These are phyloP conservation scores for Pluvialis apricaria DNA, from an alignment of 2,113 vertebrate species.

Conservation along the genomic window DNA sequence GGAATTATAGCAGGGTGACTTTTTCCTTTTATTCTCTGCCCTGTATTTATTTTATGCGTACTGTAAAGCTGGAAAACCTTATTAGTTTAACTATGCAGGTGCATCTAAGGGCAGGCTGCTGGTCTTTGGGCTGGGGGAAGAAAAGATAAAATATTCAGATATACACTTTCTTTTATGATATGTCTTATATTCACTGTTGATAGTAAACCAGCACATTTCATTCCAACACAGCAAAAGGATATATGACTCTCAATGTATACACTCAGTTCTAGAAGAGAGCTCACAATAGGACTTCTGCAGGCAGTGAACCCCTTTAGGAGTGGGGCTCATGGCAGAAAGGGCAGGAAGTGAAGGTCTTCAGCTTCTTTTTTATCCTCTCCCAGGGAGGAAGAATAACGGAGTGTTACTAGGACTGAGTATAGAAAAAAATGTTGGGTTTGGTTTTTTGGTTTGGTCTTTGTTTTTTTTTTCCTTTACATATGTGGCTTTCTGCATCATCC, in stretches of 20 bases:
- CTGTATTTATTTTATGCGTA: not conserved
- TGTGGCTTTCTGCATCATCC: not conserved
- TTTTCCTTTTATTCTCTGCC: not conserved
- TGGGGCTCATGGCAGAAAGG: not conserved
- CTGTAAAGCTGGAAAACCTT: not conserved
- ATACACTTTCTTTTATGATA: not conserved
- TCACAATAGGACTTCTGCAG: not conserved
- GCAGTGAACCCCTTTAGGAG: not conserved
- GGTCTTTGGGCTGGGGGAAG: not conserved
- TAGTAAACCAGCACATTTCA: not conserved
- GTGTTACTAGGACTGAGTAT: not conserved
- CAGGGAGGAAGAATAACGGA: not conserved
- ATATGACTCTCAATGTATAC: not conserved
- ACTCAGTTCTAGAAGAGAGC: not conserved
- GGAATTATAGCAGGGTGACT: not conserved
- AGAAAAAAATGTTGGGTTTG: not conserved
- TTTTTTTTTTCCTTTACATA: not conserved
- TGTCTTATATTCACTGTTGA: not conserved
- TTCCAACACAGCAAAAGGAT: not conserved
- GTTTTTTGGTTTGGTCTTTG: not conserved
- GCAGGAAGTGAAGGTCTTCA: not conserved
- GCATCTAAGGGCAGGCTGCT: not conserved
- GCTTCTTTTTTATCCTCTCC: not conserved
- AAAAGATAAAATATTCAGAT: not conserved
- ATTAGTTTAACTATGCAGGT: not conserved